Conservation (phyloP, 2,888 invertebrate species). For the Caprella mutica region DNA sequence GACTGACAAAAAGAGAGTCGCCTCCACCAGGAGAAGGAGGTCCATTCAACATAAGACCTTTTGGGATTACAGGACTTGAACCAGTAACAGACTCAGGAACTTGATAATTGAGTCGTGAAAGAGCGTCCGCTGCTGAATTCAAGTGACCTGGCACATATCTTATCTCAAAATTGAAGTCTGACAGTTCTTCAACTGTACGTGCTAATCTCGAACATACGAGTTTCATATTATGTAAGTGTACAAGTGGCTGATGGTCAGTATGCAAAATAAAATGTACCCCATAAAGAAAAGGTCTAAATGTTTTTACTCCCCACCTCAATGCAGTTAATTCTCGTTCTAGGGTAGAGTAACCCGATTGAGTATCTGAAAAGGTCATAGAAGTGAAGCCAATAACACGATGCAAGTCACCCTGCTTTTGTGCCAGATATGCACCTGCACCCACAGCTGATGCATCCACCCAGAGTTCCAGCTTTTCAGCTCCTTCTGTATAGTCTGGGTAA, state of each 20-base stretch:
- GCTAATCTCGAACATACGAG: neutral
- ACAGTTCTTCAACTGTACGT: neutral
- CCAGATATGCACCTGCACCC: neutral
- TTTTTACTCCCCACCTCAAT: neutral
- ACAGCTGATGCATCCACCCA: neutral
- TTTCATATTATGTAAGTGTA: neutral
- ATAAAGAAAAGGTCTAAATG: neutral
- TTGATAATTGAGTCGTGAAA: neutral
- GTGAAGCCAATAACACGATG: neutral
- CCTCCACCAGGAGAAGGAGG: neutral
- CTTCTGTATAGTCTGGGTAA: neutral
- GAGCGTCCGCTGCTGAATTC: neutral
- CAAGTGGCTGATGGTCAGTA: constrained; percentile 2
- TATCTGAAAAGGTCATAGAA: neutral
- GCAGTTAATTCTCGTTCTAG: constrained; percentile 1
- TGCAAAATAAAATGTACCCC: neutral
- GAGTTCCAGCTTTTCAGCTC: neutral
- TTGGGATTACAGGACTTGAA: neutral
- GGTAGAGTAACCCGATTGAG: neutral
- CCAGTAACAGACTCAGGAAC: neutral
- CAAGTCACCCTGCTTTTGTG: neutral
- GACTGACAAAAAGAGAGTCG: neutral
- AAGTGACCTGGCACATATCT: neutral
- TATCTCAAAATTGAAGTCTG: neutral
- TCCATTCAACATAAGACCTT: neutral